Evolutionary conservation across 2,797 vertebrate genomes (phyloP).

Genomic region (Megaceryle alcyon): DNA sequence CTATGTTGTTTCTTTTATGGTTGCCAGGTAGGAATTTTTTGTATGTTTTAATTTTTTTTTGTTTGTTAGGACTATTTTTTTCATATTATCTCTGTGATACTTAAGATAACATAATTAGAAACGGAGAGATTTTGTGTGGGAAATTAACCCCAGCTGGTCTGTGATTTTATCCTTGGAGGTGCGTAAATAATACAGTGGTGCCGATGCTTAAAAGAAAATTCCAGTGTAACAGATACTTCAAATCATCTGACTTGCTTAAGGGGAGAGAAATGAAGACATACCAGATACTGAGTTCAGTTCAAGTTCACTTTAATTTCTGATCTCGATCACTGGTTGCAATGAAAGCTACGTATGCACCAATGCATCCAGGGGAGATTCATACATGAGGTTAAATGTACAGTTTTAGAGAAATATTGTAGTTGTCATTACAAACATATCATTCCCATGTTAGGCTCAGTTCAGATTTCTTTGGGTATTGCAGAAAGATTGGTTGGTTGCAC

Average conservation of each 20-base stretch:
- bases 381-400: background rate
- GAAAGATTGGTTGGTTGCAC: background rate
- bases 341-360: background rate
- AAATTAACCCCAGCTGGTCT: conserved; percentile 58
- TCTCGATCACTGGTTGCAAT: conserved; percentile 56
- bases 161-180: conserved; percentile 59
- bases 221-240: conserved; percentile 71
- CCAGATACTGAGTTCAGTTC: conserved; percentile 69
- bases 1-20: conserved; percentile 24
- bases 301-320: conserved; percentile 78
- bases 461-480: background rate
- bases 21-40: conserved; percentile 56
- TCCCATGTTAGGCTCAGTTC: background rate
- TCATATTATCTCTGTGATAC: conserved; percentile 42
- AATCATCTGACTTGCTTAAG: conserved; percentile 75
- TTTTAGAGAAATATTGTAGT: background rate
- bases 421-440: background rate
- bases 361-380: background rate
- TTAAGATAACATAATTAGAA: conserved; percentile 70
- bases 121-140: conserved; percentile 42
- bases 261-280: conserved; percentile 74
- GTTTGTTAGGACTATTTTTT: conserved; percentile 57
- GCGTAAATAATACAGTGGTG: conserved; percentile 41
- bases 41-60: conserved; percentile 36
- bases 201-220: conserved; percentile 56